Percentiles rank a stretch among this genome's conserved stretches.
phyloP scores from a whole-genome alignment of 2,797 vertebrate genomes.

The Toxotes lorentzi region DNA sequence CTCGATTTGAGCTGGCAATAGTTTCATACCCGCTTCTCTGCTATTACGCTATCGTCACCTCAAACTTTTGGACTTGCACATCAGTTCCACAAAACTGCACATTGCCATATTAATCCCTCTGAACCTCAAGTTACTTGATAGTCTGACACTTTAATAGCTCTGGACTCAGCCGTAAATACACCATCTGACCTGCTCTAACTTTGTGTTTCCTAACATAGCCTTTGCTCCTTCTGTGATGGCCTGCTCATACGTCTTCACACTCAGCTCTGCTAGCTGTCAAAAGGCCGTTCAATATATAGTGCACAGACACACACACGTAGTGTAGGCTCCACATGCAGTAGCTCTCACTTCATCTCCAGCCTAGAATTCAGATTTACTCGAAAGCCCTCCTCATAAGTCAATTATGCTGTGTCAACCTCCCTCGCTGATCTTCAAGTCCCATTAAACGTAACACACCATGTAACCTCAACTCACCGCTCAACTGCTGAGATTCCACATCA shows the following conservation, averaged over 20 bases:
- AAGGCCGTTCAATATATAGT: constrained; percentile 36
- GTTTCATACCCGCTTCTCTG: constrained; percentile 49
- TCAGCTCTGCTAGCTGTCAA: constrained; percentile 40
- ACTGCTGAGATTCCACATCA: constrained; percentile 49
- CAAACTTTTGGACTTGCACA: constrained; percentile 54
- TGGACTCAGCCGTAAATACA: constrained; percentile 62
- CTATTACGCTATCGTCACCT: constrained; percentile 64
- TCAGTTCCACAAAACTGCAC: constrained; percentile 64
- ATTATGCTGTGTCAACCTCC: constrained; percentile 54
- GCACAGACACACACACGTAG: constrained; percentile 1
- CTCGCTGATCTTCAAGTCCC: constrained; percentile 53
- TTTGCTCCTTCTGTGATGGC: constrained; percentile 43
- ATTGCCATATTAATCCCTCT: constrained; percentile 67
- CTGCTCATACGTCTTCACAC: constrained; percentile 45
- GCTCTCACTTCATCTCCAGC: constrained; percentile 14
- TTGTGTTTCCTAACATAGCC: constrained; percentile 58
- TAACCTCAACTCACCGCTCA: constrained; percentile 48
- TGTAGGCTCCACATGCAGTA: neutral
- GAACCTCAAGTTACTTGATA: constrained; percentile 69
- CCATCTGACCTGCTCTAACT: constrained; percentile 55
- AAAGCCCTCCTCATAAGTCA: constrained; percentile 49
- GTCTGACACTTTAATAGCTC: constrained; percentile 68
- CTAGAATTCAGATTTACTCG: constrained; percentile 41
- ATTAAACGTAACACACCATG: constrained; percentile 55
- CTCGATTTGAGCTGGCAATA: constrained; percentile 50